Evolutionary conservation across 2,113 vertebrate species (phyloP), one percentile per base, ranked within the genome.

Genomic region (Leucopsar rothschildi): DNA sequence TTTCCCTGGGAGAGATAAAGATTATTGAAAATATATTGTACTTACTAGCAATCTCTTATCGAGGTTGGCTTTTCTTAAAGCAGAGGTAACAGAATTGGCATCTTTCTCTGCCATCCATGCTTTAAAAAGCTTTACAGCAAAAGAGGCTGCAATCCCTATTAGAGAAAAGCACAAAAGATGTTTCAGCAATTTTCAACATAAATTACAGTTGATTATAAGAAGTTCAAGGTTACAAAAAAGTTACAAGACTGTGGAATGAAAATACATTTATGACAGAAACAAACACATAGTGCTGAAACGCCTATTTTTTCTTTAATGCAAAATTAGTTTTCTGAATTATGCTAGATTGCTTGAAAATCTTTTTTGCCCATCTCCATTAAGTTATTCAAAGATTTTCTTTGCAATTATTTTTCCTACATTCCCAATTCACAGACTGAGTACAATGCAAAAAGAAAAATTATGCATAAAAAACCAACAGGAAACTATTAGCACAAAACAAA

Each of bases 51-150:
- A 98, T 96, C 98, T 98, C 96, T 99, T 99, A 96, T 99, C 99
- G 33, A 99, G 97, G 97, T 98, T 99, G 93, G 99, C 98, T 98
- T 99, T 99, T 97, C 98, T 98, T 95, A 99, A 97, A 87, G 98
- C 98, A 42, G 98, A 98, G 83, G 99, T 99, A 85, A 99, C 98
- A 53, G 99, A 98, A 95, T 98, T 99, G 91, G 98, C 98, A 87
- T 99, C 99, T 97, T 99, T 99, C 95, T 99, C 99, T 83, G 98
- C 97, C 96, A 99, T 99, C 99, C 99, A 99, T 33, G 99, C 98
- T 97, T 99, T 99, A 96, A 99, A 99, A 98, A 99, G 98, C 94
- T 99, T 99, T 78, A 99, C 99, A 68, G 99, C 98, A 7, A 99
- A 99, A 28, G 98, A 98, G 53, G 98, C 98, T 56, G 99, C 98